Evolutionary conservation across 2,113 vertebrate species (phyloP).

Genomic region (Microtus pennsylvanicus): DNA sequence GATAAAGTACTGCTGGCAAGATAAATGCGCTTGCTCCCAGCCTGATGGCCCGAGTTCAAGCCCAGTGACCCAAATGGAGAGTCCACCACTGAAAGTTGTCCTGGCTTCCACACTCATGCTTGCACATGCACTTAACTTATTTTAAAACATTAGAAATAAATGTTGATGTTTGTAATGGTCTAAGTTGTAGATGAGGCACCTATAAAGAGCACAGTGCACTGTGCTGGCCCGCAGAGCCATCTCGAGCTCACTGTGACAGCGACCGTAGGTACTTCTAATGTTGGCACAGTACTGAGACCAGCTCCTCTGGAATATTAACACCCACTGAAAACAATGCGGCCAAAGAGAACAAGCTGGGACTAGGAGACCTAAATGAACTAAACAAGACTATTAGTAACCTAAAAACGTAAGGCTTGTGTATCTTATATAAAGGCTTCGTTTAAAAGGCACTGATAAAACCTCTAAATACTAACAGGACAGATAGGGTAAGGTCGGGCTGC

Average conservation of each 20-base stretch:
- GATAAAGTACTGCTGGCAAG: too few species aligned
- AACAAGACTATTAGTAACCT: background rate
- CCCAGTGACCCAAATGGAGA: background rate
- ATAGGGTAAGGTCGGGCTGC: background rate
- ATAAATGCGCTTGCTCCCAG: background rate
- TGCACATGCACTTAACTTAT: background rate
- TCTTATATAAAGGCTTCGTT: background rate
- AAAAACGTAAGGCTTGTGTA: background rate
- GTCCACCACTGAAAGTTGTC: background rate
- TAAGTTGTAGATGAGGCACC: background rate
- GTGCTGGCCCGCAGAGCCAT: too few species aligned
- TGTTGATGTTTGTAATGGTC: background rate
- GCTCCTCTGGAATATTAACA: background rate
- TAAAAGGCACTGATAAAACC: constrained; percentile 56
- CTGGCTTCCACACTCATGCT: background rate
- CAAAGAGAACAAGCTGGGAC: background rate
- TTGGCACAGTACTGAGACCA: background rate
- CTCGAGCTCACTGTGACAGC: too few species aligned
- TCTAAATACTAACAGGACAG: background rate
- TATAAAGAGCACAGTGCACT: too few species aligned
- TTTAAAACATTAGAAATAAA: background rate
- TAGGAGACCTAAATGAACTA: background rate
- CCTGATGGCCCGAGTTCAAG: background rate
- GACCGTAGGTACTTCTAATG: background rate
- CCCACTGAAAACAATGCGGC: background rate